Evolutionary conservation across 2,113 vertebrate genomes (phyloP).

Genomic region (Clinocottus analis): DNA sequence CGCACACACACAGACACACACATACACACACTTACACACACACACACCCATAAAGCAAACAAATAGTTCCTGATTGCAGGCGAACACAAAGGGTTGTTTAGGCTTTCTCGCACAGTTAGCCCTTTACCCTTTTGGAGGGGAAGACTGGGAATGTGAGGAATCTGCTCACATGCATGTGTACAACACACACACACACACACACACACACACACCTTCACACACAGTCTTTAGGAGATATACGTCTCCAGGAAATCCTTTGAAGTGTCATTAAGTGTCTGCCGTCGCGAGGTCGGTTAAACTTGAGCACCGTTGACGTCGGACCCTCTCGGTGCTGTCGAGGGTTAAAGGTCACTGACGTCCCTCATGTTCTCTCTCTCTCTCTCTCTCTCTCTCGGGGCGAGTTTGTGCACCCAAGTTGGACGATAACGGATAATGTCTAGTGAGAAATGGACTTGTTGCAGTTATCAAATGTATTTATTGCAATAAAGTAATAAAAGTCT

Average conservation of each 20-base stretch:
- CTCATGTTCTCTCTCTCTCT: too few relatives aligned
- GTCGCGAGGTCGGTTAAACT: conserved; percentile 51
- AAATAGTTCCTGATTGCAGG: conserved; percentile 69
- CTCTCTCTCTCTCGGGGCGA: too few relatives aligned
- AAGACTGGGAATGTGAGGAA: conserved; percentile 72
- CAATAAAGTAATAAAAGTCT: not conserved
- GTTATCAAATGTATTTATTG: not conserved
- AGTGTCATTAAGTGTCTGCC: conserved; percentile 51
- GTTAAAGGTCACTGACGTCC: too few relatives aligned
- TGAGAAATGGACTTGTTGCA: not conserved
- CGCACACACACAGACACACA: conserved; percentile 18
- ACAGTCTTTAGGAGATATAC: conserved; percentile 57
- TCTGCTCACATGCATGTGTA: conserved; percentile 57
- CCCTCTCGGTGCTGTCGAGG: not conserved
- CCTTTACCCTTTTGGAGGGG: conserved; percentile 49
- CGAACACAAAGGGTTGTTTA: conserved; percentile 65
- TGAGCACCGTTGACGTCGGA: conserved; percentile 18
- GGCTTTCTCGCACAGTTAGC: conserved; percentile 61
- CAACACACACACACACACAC: conserved; percentile 50
- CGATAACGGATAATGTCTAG: not conserved
- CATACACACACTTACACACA: conserved; percentile 19
- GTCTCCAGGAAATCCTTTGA: conserved; percentile 71
- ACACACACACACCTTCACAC: conserved; percentile 49
- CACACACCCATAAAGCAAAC: conserved; percentile 65
- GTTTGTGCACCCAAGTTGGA: not conserved